Conservation (phyloP, 2,888 invertebrate species). For the Polyommatus icarus region DNA sequence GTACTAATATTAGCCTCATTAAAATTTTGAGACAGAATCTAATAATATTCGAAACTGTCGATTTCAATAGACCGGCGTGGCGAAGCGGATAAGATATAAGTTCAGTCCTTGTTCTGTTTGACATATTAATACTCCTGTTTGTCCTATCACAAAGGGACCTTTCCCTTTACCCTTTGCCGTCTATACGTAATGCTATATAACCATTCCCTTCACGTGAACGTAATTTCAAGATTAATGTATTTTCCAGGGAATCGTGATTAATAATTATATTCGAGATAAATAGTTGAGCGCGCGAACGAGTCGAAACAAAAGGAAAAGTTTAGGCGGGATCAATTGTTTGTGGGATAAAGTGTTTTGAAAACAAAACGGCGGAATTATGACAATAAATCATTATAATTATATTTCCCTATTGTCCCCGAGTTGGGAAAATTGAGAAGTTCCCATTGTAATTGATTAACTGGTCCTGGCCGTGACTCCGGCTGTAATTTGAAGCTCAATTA, state of each 20-base stretch:
- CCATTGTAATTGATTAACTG: slow-evolving; percentile 18
- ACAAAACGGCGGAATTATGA: slow-evolving; percentile 25
- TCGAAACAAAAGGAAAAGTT: slow-evolving; percentile 26
- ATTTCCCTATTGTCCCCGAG: slow-evolving; percentile 23
- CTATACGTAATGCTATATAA: neutral
- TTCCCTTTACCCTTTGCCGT: neutral
- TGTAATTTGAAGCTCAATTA: slow-evolving; percentile 10
- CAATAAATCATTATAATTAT: slow-evolving; percentile 30
- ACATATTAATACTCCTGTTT: slow-evolving; percentile 3
- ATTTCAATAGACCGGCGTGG: neutral
- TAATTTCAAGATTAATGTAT: slow-evolving; percentile 6
- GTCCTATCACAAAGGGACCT: neutral
- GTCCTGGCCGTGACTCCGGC: neutral
- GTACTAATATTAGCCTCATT: neutral
- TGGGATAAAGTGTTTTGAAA: slow-evolving; percentile 29
- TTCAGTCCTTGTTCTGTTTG: neutral
- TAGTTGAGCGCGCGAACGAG: slow-evolving; percentile 22
- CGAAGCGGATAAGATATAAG: neutral
- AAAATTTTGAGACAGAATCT: neutral
- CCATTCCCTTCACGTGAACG: neutral
- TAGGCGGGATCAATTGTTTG: slow-evolving; percentile 23
- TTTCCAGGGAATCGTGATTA: neutral
- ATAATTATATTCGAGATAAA: slow-evolving; percentile 13
- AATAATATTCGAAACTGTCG: neutral
- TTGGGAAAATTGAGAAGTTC: slow-evolving; percentile 6